Evolutionary conservation across 2,797 vertebrate genomes (phyloP), one percentile per base, ranked within the genome.

Genomic region (Arnoldichthys spilopterus): DNA sequence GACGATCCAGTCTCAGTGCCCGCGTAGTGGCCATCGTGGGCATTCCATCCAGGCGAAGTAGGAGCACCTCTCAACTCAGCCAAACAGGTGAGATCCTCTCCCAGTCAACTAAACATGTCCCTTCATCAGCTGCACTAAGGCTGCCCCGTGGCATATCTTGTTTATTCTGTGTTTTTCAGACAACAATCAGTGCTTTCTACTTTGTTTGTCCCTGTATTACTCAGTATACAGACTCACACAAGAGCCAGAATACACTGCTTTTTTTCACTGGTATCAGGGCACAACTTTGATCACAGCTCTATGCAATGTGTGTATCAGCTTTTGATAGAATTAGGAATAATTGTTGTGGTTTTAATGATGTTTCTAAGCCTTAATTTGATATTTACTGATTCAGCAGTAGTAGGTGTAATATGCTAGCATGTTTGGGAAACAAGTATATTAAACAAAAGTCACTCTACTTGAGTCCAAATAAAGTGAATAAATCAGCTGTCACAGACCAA

Each of bases 51-150:
- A 92, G 97, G 82, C 95, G 95, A 82, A 99, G 98, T 89, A 93
- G 95, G 83, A 99, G 98, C 91, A 98, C 97, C 85, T 98, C 97
- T 6, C 97, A 98, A 20, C 95, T 99, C 85, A 97, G 96, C 87
- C 97, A 98, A 87, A 98, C 97, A 93, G 98, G 98, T 99, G 63
- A 70, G 72, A 86, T 85, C 74, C 66, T 45, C 47, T 51, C 67
- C 24, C 24, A 22, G 34, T 26, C 32, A 61, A 24, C 9, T 15
- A 16, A 59, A 32, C 26, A 28, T 1, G 45, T 11, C 26, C 22
- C 24, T 34, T 26, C 1, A 45, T 3, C 43, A 47, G 12, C 13
- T 24, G 13, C 30, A 26, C 40, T 4, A 2, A 11, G 20, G 13
- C 4, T 56, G 28, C 69, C 20, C 5, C 30, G 6, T 67, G 22